Evolutionary conservation across 1,140 invertebrate genomes (phyloP).

Genomic region (Heliconius hermathena): DNA sequence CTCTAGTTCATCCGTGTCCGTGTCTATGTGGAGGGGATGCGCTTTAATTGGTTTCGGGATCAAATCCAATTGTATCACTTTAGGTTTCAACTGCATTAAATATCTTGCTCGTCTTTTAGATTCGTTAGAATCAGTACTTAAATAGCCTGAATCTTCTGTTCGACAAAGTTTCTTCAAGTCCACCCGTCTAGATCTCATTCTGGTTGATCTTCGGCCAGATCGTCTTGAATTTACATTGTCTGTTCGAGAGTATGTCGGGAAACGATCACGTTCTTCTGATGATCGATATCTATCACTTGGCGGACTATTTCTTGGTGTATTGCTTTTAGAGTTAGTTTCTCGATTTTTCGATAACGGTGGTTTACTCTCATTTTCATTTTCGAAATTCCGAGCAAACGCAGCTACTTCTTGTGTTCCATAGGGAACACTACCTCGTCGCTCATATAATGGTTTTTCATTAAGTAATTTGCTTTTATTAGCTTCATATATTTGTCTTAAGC

Average conservation of each 20-base stretch:
- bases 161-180: conserved; percentile 72
- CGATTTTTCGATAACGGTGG: conserved; percentile 75
- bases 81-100: conserved; percentile 74
- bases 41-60: conserved; percentile 44
- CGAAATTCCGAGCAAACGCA: conserved; percentile 54
- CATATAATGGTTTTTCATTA: conserved; percentile 52
- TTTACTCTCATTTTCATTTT: conserved; percentile 55
- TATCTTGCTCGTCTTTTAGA: conserved; percentile 74
- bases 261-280: conserved; percentile 68
- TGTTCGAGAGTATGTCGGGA: conserved; percentile 53
- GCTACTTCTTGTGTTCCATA: conserved; percentile 56
- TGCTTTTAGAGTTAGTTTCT: conserved; percentile 56
- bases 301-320: conserved; percentile 57
- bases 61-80: conserved; percentile 53
- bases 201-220: conserved; percentile 66
- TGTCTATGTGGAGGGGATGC: conserved; percentile 61
- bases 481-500: conserved; percentile 89
- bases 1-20: conserved; percentile 77
- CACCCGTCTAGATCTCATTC: conserved; percentile 68
- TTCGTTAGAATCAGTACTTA: conserved; percentile 87
- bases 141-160: conserved; percentile 86
- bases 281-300: conserved; percentile 59
- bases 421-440: conserved; percentile 62
- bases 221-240: conserved; percentile 68
- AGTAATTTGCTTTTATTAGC: conserved; percentile 80